Evolutionary conservation across 2,113 vertebrate genomes (phyloP).

Genomic region (Semicossyphus pulcher): DNA sequence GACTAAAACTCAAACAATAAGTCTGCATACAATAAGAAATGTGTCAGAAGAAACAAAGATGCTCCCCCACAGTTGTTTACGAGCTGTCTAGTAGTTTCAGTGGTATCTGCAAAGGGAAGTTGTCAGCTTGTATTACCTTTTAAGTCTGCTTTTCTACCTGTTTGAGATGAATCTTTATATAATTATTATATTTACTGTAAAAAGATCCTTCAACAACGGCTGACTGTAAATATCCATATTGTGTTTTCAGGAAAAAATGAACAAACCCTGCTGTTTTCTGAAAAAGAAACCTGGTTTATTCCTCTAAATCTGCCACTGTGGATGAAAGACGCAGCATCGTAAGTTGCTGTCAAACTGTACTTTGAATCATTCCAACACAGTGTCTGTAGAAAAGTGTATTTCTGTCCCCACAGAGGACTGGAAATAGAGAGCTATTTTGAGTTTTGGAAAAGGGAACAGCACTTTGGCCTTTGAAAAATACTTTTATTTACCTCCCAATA

Average conservation of each 20-base stretch:
- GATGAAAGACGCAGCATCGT: conserved; percentile 15
- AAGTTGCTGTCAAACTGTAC: too few species aligned
- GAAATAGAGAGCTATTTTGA: conserved; percentile 11
- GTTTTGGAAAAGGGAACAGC: conserved; percentile 14
- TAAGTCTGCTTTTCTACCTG: conserved; percentile 20
- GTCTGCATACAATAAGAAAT: too few species aligned
- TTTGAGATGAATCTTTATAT: too few species aligned
- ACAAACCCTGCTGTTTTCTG: too few species aligned
- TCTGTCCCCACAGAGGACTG: conserved; percentile 16
- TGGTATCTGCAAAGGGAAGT: conserved; percentile 1
- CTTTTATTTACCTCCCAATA: conserved; percentile 51
- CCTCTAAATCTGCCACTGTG: conserved; percentile 42
- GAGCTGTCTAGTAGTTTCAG: conserved; percentile 26
- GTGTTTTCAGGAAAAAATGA: too few species aligned
- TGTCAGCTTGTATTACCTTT: conserved; percentile 30
- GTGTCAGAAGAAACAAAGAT: too few species aligned
- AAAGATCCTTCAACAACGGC: too few species aligned
- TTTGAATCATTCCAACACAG: too few species aligned
- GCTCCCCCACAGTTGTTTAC: background rate
- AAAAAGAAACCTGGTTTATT: conserved; percentile 42
- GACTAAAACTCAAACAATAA: background rate
- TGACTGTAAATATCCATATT: too few species aligned
- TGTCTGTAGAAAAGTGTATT: conserved; percentile 6
- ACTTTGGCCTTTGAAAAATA: conserved; percentile 47
- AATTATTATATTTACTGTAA: too few species aligned